phyloP scores from a whole-genome alignment of 2,888 invertebrate genomes.

The Eupithecia inturbata region DNA sequence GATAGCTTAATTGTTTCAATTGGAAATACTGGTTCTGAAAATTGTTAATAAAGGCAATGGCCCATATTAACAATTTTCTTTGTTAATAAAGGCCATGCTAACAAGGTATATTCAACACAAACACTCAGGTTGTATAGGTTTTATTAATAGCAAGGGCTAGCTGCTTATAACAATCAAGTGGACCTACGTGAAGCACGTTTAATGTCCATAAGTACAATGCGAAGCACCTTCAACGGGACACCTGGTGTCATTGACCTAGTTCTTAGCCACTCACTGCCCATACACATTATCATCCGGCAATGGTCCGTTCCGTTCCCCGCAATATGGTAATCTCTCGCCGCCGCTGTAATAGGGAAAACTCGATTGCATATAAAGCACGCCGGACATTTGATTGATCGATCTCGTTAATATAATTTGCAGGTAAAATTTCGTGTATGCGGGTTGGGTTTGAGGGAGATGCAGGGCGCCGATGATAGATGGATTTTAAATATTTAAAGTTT shows the following conservation, averaged over 20 bases:
- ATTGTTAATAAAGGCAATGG: too few species aligned
- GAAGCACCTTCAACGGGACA: not conserved
- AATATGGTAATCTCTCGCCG: conserved; percentile 42
- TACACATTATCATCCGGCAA: conserved; percentile 17
- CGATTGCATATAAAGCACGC: conserved; percentile 52
- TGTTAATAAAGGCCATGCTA: too few species aligned
- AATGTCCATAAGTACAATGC: not conserved
- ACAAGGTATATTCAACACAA: too few species aligned
- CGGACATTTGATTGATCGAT: conserved; percentile 22
- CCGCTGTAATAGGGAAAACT: conserved; percentile 45
- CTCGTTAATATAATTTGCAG: conserved; percentile 10
- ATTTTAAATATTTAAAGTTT: conserved; percentile 3
- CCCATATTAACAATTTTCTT: too few species aligned
- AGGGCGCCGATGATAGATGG: not conserved
- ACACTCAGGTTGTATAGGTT: not conserved
- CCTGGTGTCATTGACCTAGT: conserved; percentile 13
- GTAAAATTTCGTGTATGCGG: conserved; percentile 5
- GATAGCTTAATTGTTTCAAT: too few species aligned
- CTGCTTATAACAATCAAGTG: not conserved
- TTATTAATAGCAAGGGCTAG: not conserved
- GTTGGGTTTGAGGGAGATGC: not conserved
- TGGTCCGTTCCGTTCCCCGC: conserved; percentile 9
- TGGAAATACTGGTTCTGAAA: too few species aligned
- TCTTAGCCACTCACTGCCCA: conserved; percentile 3
- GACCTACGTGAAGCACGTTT: not conserved